Percentiles rank a stretch among this genome's conserved stretches.
phyloP scores from a whole-genome alignment of 2,888 invertebrate genomes.

The Asteroscopus sphinx region DNA sequence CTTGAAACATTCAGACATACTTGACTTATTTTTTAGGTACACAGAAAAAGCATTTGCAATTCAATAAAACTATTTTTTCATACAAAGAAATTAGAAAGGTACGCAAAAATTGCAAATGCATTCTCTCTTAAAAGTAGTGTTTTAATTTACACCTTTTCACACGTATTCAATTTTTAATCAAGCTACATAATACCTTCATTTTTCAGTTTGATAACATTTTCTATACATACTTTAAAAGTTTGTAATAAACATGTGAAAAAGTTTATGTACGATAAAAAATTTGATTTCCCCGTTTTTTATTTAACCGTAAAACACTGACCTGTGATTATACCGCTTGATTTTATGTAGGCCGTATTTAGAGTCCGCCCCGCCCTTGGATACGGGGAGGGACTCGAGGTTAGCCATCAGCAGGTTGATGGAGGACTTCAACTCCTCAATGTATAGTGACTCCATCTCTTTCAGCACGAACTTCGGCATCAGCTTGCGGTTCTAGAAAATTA shows the following conservation, averaged over 20 bases:
- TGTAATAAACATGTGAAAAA: slow-evolving; percentile 29
- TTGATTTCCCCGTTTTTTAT: not conserved
- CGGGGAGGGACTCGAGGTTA: slow-evolving; percentile 99
- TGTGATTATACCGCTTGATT: slow-evolving; percentile 99
- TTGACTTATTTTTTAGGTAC: slow-evolving; percentile 19
- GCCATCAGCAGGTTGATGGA: slow-evolving; percentile 99
- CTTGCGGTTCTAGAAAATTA: slow-evolving; percentile 94
- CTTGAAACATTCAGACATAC: slow-evolving; percentile 19
- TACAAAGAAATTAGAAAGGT: not conserved
- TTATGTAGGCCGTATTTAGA: slow-evolving; percentile 99
- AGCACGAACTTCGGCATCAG: slow-evolving; percentile 99
- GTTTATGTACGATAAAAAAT: not conserved
- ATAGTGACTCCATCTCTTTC: slow-evolving; percentile 99
- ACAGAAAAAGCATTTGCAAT: slow-evolving; percentile 35
- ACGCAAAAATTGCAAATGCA: slow-evolving; percentile 17
- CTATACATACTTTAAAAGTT: not conserved
- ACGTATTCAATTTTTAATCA: slow-evolving; percentile 2
- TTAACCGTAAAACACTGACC: slow-evolving; percentile 90
- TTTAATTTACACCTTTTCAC: slow-evolving; percentile 15
- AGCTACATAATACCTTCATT: not conserved
- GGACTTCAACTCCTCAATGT: slow-evolving; percentile 99
- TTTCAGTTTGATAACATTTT: not conserved
- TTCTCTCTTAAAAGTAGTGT: not conserved
- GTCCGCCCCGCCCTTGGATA: slow-evolving; percentile 99
- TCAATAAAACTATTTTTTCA: not conserved